phyloP scores from a whole-genome alignment of 2,113 vertebrate species.

The Megatriorchis doriae region DNA sequence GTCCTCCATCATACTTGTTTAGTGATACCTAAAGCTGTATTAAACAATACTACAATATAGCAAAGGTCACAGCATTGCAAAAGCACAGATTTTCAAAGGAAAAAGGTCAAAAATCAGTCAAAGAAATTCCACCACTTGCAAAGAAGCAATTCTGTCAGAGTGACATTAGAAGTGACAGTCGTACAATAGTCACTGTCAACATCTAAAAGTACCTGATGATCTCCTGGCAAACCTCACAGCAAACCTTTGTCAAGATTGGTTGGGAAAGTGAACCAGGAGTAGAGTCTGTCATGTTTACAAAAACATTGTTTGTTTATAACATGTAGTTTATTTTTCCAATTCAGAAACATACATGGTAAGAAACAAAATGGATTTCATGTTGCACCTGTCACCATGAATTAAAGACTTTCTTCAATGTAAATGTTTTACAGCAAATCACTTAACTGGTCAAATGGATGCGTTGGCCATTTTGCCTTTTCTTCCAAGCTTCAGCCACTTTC shows the following conservation, averaged over 20 bases:
- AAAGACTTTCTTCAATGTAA: neutral
- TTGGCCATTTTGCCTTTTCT: neutral
- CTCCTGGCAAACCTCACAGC: neutral
- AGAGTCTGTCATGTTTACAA: neutral
- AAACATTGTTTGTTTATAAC: neutral
- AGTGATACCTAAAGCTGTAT: neutral
- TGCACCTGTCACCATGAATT: neutral
- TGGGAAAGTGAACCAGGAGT: neutral
- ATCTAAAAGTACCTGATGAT: neutral
- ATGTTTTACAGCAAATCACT: neutral
- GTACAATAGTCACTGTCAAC: neutral
- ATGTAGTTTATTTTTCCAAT: neutral
- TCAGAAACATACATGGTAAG: neutral
- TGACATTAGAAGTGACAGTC: neutral
- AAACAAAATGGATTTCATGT: neutral
- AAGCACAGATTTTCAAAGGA: neutral
- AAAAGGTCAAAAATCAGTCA: neutral
- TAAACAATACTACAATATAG: neutral
- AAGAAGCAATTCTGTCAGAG: neutral
- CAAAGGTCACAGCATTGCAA: neutral
- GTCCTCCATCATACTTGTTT: neutral
- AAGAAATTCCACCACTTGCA: neutral
- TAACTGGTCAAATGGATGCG: neutral
- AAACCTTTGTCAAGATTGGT: neutral
- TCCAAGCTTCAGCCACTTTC: neutral